Conservation (phyloP, 37 sponge, comb jelly and placozoan species). For the Chondrosia reniformis region DNA sequence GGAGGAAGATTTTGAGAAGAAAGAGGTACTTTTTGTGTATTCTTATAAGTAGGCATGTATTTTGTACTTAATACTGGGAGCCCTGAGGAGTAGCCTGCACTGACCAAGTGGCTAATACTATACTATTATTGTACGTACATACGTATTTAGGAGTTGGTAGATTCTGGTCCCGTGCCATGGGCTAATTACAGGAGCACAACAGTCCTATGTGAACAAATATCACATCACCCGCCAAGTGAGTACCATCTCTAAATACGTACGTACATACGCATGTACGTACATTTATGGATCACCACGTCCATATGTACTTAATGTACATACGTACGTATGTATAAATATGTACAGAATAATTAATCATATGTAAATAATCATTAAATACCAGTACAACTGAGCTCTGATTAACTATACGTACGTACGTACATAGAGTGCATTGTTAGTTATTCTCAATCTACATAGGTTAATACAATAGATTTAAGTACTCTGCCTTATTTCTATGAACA, state of each 20-base stretch:
- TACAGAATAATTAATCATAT: too few species aligned
- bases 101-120: not conserved
- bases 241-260: not conserved
- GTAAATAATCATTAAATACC: too few species aligned
- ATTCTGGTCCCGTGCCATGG: conserved; percentile 52
- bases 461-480: not conserved
- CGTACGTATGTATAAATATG: too few species aligned
- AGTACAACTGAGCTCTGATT: too few species aligned
- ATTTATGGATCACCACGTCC: conserved; percentile 29
- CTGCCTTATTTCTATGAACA: not conserved
- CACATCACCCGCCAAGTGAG: conserved; percentile 55
- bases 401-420: too few species aligned
- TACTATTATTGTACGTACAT: not conserved
- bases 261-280: conserved; percentile 24
- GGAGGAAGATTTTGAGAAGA: not conserved
- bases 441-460: too few species aligned
- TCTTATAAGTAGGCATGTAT: not conserved
- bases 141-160: conserved; percentile 13
- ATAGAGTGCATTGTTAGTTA: too few species aligned
- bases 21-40: not conserved
- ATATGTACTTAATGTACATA: not conserved
- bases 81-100: not conserved
- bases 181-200: conserved; percentile 26
- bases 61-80: not conserved
- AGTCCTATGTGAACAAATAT: conserved; percentile 70